Evolutionary conservation across 2,888 invertebrate genomes (phyloP), one percentile per base, ranked within the genome.

Genomic region (Parnassius orleans): DNA sequence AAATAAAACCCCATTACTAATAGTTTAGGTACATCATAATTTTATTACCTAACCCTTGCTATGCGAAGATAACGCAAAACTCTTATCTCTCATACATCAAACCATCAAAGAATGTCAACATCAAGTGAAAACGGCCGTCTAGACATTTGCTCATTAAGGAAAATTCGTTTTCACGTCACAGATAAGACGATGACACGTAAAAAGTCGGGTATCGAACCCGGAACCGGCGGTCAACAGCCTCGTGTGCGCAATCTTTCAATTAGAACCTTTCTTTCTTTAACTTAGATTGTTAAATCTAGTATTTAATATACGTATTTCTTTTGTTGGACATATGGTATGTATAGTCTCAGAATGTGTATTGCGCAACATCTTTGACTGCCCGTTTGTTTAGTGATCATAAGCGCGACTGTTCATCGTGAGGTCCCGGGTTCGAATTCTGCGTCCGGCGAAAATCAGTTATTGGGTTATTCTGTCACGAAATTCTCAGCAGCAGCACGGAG

Each of bases 181-280:
- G 63, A 59, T 59, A 60, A 63, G 47, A 48, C 59, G 63, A 55
- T 59, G 63, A 56, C 61, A 63, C 63, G 59, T 55, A 33, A 52
- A 14, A 52, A 33, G 41, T 57, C 53, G 67, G 65, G 63, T 68
- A 48, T 56, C 65, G 68, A 68, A 69, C 69, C 69, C 69, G 66
- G 69, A 69, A 67, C 63, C 53, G 19, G 43, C 55, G 65, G 66
- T 68, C 60, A 62, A 57, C 41, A 60, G 47, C 55, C 65, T 57
- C 61, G 53, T 42, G 61, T 53, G 54, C 59, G 60, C 62, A 57
- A 62, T 57, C 60, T n/a, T 24, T 50, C 54, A 60, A 66, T 61
- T 66, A 60, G 61, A 47, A 58, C 63, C 65, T 64, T 61, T 64
- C 67, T 60, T 15, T 43, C 15, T 33, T 44, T 41, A 15, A 48